Percentiles rank a stretch among this genome's conserved stretches.
These are phyloP conservation scores for Eumacrocentrus americanus DNA, from an alignment of 2,888 invertebrate species.

Conservation along the genomic window DNA sequence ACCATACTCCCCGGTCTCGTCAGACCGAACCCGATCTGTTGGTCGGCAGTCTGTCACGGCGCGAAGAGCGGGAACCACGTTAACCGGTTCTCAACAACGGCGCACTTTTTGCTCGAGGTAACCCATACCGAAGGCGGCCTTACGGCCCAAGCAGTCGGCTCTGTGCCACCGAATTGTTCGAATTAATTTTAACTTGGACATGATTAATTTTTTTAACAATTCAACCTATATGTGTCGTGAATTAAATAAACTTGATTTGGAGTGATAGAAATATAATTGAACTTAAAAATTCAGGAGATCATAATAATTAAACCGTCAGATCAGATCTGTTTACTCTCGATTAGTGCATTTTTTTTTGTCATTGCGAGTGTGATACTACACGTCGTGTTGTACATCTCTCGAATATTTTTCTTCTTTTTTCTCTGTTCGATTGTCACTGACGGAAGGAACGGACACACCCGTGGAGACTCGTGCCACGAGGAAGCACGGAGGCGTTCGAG, in stretches of 20 bases:
- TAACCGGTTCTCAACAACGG: constrained; percentile 53
- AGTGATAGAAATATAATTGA: too few species aligned
- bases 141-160: background rate
- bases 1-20: constrained; percentile 41
- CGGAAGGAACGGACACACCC: background rate
- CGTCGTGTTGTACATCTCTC: background rate
- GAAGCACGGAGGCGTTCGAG: constrained; percentile 39
- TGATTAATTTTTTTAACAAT: too few species aligned
- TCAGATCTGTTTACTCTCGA: too few species aligned
- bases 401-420: background rate
- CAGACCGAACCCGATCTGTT: constrained; percentile 51
- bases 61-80: constrained; percentile 61
- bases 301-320: too few species aligned
- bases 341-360: background rate
- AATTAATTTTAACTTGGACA: too few species aligned
- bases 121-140: background rate
- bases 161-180: too few species aligned
- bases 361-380: background rate
- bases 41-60: constrained; percentile 60
- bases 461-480: constrained; percentile 28
- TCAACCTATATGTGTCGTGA: too few species aligned
- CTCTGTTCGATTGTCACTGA: background rate
- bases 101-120: background rate
- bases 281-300: too few species aligned
- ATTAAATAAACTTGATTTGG: too few species aligned